Evolutionary conservation across 1,140 invertebrate species (phyloP).

Genomic region (Rhopalosiphum padi): DNA sequence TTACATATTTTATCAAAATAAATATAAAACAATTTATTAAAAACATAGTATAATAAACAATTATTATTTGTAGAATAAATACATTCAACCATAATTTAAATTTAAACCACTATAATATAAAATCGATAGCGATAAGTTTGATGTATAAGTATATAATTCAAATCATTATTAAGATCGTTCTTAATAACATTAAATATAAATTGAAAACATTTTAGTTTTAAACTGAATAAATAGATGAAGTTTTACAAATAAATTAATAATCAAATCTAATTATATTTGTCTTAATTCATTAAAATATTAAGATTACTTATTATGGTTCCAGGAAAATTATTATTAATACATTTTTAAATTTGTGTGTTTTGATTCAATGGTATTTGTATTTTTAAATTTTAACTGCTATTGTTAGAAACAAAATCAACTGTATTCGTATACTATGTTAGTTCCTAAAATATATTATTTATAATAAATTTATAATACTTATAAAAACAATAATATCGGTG

Average conservation of each 20-base stretch:
- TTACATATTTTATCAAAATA: neutral
- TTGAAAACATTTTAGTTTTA: neutral
- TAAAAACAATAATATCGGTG: too few relatives aligned
- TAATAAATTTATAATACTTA: too few relatives aligned
- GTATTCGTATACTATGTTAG: too few relatives aligned
- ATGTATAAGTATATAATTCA: neutral
- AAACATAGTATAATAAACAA: neutral
- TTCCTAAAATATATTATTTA: too few relatives aligned
- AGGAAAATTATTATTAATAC: neutral
- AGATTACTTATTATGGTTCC: neutral
- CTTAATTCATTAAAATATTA: neutral
- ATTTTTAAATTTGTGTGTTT: neutral
- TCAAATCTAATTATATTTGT: neutral
- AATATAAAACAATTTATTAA: neutral
- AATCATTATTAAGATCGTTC: neutral
- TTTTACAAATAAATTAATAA: neutral
- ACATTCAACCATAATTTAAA: neutral
- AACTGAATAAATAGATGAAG: neutral
- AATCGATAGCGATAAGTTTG: neutral
- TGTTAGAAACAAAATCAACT: neutral
- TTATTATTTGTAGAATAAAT: neutral
- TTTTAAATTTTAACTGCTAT: neutral
- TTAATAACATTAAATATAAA: neutral
- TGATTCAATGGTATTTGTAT: neutral
- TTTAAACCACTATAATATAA: neutral